These are phyloP conservation scores for Alethe castanea DNA, from an alignment of 2,113 vertebrate genomes.

Conservation along the genomic window DNA sequence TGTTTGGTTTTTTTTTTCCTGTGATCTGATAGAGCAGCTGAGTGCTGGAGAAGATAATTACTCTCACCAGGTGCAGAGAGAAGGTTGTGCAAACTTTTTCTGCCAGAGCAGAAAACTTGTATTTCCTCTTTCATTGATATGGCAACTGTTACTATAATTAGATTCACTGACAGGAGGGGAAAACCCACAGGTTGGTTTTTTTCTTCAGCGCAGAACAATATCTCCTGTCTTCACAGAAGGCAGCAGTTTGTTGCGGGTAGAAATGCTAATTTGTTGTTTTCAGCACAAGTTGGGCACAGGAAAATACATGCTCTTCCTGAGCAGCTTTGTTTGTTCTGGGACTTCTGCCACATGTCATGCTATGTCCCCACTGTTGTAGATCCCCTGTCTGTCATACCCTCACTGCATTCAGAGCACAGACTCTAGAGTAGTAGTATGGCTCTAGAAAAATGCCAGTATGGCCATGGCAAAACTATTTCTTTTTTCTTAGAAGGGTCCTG, in stretches of 20 bases:
- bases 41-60: background rate
- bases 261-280: background rate
- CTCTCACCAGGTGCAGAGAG: background rate
- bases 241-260: background rate
- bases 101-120: background rate
- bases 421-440: background rate
- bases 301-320: background rate
- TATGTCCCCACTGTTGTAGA: background rate
- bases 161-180: background rate
- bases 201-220: background rate
- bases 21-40: background rate
- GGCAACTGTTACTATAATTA: background rate
- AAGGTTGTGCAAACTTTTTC: background rate
- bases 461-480: background rate
- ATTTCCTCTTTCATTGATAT: background rate
- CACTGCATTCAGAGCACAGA: fast-evolving
- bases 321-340: background rate
- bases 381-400: background rate
- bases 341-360: background rate
- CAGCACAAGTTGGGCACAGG: background rate
- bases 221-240: background rate
- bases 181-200: background rate
- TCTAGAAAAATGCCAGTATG: background rate
- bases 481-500: background rate
- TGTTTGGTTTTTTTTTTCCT: background rate